Conservation (phyloP, 1,140 invertebrate genomes). For the Cherax destructor region DNA sequence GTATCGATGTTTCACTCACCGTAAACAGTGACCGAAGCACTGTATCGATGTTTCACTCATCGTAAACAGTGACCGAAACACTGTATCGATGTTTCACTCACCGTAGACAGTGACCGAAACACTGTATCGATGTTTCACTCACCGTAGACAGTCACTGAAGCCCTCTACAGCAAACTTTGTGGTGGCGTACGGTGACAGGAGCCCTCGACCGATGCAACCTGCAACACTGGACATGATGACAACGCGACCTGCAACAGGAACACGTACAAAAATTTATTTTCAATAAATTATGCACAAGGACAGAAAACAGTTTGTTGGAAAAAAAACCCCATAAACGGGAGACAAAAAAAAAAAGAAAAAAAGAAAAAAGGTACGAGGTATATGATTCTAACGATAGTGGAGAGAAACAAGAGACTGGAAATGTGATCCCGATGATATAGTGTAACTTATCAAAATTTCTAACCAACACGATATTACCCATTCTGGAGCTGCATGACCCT, state of each 20-base stretch:
- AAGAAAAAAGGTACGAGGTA: neutral
- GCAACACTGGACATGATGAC: constrained; percentile 45
- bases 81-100: neutral
- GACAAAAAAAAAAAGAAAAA: neutral
- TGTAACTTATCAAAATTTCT: too few relatives aligned
- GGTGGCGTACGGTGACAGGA: constrained; percentile 10
- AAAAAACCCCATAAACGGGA: neutral
- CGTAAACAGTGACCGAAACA: too few relatives aligned
- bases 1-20: neutral
- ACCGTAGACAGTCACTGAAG: constrained; percentile 33
- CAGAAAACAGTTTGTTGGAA: neutral
- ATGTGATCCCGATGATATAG: too few relatives aligned
- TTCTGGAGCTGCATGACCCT: too few relatives aligned
- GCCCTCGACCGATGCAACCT: neutral
- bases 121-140: neutral
- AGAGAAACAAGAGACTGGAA: too few relatives aligned
- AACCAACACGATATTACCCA: too few relatives aligned
- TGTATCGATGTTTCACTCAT: too few relatives aligned
- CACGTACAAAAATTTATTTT: neutral
- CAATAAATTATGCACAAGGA: neutral
- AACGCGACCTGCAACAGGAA: constrained; percentile 22
- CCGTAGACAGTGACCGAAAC: too few relatives aligned
- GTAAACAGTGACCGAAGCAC: too few relatives aligned
- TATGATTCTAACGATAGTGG: neutral
- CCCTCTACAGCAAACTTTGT: constrained; percentile 47